A percentile compares a stretch with the other conserved stretches of the same genome.
These are phyloP conservation scores for Nemurella pictetii DNA, from an alignment of 2,888 invertebrate species.

Conservation along the genomic window DNA sequence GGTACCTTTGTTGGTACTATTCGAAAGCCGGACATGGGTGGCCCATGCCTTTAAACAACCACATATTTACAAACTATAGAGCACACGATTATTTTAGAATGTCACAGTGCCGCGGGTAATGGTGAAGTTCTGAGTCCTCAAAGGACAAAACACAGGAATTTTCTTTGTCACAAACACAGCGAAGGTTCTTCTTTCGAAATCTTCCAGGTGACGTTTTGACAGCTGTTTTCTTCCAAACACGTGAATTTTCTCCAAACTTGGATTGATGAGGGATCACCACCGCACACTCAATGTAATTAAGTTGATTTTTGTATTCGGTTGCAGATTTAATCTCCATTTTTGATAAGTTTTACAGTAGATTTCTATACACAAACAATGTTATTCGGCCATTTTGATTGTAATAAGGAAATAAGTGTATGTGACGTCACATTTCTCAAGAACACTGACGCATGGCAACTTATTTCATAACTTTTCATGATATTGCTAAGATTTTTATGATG, in stretches of 20 bases:
- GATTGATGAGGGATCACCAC: neutral
- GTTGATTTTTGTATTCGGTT: neutral
- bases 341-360: neutral
- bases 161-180: neutral
- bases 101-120: neutral
- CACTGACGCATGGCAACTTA: neutral
- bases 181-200: conserved; percentile 14
- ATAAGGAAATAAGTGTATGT: neutral
- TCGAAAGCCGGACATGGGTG: neutral
- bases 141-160: neutral
- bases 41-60: neutral
- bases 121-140: neutral
- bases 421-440: neutral
- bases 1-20: too few species aligned
- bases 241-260: neutral
- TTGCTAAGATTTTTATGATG: neutral
- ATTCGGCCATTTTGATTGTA: neutral
- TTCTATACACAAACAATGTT: neutral
- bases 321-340: neutral
- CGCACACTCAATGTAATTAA: neutral
- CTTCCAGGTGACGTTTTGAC: conserved; percentile 18
- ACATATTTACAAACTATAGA: neutral
- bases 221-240: conserved; percentile 24
- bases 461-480: neutral
- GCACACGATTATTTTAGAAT: neutral